Evolutionary conservation across 2,888 invertebrate genomes (phyloP).

Genomic region (Dasysyrphus tricinctus): DNA sequence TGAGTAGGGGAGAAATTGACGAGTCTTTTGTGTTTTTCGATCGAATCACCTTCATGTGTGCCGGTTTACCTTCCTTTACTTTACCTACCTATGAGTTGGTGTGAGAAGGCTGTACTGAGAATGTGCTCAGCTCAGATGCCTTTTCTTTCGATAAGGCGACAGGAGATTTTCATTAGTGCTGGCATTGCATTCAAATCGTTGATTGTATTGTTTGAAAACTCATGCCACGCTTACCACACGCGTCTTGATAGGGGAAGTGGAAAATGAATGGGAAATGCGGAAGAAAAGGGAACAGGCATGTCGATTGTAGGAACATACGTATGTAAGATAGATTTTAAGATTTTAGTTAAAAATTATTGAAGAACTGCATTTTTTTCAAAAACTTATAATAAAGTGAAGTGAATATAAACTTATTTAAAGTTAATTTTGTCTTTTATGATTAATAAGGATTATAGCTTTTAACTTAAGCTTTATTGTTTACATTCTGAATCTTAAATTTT

Average conservation of each 20-base stretch:
- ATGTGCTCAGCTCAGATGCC: slow-evolving; percentile 46
- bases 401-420: no score
- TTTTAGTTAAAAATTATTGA: neutral
- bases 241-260: slow-evolving; percentile 68
- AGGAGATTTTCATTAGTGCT: slow-evolving; percentile 69
- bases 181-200: slow-evolving; percentile 70
- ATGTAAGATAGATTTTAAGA: neutral
- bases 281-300: neutral
- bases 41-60: slow-evolving; percentile 57
- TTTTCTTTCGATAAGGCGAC: slow-evolving; percentile 57
- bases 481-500: no score
- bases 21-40: slow-evolving; percentile 31
- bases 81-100: slow-evolving; percentile 12
- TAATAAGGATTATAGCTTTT: no score
- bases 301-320: neutral
- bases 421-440: no score
- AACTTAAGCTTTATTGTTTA: no score
- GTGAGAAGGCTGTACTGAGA: slow-evolving; percentile 36
- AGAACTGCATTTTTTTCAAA: no score
- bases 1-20: slow-evolving; percentile 61
- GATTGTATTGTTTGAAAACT: slow-evolving; percentile 71
- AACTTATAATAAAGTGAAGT: no score
- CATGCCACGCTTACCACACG: slow-evolving; percentile 78
- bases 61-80: neutral
- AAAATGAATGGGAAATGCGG: slow-evolving; percentile 15